phyloP scores from a whole-genome alignment of 2,113 vertebrate species.

The Gallinago media region DNA sequence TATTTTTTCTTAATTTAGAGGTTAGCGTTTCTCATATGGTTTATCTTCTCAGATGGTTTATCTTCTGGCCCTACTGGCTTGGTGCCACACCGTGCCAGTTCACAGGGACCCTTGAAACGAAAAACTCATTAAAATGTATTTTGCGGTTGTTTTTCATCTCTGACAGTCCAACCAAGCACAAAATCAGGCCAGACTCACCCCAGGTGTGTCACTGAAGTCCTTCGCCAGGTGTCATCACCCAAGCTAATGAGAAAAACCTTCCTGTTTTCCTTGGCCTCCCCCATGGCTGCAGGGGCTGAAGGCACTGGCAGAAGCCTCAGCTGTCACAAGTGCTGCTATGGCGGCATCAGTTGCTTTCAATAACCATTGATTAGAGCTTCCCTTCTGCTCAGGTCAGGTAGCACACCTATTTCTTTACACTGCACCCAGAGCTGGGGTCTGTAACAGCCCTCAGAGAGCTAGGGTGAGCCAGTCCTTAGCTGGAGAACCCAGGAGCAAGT shows the following conservation, averaged over 20 bases:
- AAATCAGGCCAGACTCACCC: neutral
- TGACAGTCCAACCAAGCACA: neutral
- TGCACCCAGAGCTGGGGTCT: fast-evolving
- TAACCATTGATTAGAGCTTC: neutral
- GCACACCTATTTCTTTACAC: neutral
- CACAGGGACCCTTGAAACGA: neutral
- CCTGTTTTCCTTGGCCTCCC: neutral
- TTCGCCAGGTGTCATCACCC: neutral
- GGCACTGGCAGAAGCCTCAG: neutral
- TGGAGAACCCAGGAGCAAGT: fast-evolving
- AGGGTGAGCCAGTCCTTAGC: neutral
- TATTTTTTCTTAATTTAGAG: neutral
- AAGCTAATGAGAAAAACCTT: neutral
- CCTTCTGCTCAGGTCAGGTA: neutral
- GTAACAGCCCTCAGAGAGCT: fast-evolving
- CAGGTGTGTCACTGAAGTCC: neutral
- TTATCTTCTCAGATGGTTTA: neutral
- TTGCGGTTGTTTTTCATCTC: neutral
- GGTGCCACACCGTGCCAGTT: neutral
- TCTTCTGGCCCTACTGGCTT: neutral
- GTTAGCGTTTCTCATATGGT: neutral
- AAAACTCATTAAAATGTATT: neutral
- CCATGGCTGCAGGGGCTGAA: neutral
- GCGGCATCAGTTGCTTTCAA: neutral
- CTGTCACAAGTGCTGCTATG: neutral